phyloP scores from a whole-genome alignment of 1,140 invertebrate genomes.

The Bombus affinis region DNA sequence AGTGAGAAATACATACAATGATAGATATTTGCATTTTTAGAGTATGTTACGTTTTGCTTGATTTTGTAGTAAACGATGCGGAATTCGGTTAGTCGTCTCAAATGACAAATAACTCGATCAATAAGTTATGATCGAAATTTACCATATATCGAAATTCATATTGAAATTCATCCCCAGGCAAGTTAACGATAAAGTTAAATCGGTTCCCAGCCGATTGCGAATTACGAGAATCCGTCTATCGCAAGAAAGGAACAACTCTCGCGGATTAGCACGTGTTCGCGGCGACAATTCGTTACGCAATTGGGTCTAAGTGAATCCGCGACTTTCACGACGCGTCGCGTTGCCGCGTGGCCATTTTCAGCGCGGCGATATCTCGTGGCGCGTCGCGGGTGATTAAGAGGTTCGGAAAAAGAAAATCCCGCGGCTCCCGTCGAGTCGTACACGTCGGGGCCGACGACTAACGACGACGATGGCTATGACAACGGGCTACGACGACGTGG shows the following conservation, averaged over 20 bases:
- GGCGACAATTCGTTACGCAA: constrained; percentile 40
- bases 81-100: too few relatives aligned
- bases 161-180: too few relatives aligned
- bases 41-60: too few relatives aligned
- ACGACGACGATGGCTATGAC: not conserved
- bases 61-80: too few relatives aligned
- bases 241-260: not conserved
- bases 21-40: too few relatives aligned
- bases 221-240: not conserved
- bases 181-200: not conserved
- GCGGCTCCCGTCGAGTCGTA: not conserved
- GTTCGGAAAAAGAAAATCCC: constrained; percentile 25
- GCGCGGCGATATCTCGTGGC: too few relatives aligned
- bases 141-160: too few relatives aligned
- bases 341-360: not conserved
- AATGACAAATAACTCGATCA: too few relatives aligned
- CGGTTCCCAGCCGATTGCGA: not conserved
- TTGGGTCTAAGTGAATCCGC: not conserved
- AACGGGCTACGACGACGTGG: not conserved
- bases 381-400: constrained; percentile 24
- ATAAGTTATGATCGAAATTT: too few relatives aligned
- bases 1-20: too few relatives aligned
- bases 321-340: constrained; percentile 34
- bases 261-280: not conserved
- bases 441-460: not conserved